phyloP scores from a whole-genome alignment of 2,888 invertebrate species.

The Rugalucina vietnamica region DNA sequence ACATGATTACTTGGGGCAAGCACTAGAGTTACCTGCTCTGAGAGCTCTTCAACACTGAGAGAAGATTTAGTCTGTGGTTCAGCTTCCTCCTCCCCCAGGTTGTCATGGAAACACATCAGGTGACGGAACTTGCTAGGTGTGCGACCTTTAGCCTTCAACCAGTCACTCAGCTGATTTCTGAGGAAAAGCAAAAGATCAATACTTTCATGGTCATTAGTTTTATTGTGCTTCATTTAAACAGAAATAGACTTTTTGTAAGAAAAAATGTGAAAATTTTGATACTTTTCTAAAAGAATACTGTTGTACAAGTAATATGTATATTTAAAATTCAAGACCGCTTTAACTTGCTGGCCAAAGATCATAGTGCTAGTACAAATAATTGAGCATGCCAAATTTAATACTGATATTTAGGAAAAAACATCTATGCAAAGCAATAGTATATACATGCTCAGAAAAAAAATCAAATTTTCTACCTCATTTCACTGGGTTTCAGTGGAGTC shows the following conservation, averaged over 20 bases:
- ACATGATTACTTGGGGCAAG: no score
- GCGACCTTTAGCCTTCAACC: conserved; percentile 75
- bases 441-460: no score
- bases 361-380: no score
- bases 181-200: neutral
- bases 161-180: conserved; percentile 73
- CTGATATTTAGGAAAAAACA: no score
- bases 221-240: neutral
- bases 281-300: no score
- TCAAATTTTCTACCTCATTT: conserved; percentile 22
- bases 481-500: conserved; percentile 45
- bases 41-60: conserved; percentile 65
- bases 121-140: conserved; percentile 78
- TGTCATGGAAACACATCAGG: conserved; percentile 71
- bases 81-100: conserved; percentile 61
- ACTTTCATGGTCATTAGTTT: neutral
- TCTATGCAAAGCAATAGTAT: no score
- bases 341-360: no score
- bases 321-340: no score
- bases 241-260: no score
- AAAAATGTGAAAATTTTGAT: no score
- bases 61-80: conserved; percentile 59
- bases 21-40: conserved; percentile 65
- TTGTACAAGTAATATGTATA: no score
- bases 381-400: no score